Evolutionary conservation across 1,140 invertebrate species (phyloP), one percentile per base, ranked within the genome.

Genomic region (Protaetia brevitarsis): DNA sequence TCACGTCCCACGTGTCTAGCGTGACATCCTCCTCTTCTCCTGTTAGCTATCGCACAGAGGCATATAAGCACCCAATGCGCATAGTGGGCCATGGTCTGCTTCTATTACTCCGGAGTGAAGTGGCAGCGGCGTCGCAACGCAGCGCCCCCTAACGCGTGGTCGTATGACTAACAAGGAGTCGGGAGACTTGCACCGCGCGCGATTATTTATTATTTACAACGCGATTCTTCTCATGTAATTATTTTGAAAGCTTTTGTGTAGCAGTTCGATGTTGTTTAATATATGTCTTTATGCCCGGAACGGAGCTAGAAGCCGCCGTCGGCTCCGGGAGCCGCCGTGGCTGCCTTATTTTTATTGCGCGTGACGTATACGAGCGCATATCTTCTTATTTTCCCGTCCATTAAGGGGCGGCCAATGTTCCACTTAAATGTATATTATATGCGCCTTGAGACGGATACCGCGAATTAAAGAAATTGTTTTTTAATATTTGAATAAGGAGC

Each of bases 141-240:
- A 27, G 60, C 23, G 30, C 60, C 60, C 36, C 31, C 36, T 63
- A 63, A 13, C 36, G 16, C n/a, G 21, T 23, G 4, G 8, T 19
- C 41, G 41, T 63, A 31, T 63, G 60, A 63, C 60, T 63, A 63
- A 63, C 60, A 63, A 63, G 30, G 23, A 51, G 41, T 5, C 19
- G 41, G 16, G 16, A 11, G 34, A n/a, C n/a, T n/a, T n/a, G 34
- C 16, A 10, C 34, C 41, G 41, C 16, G 21, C 13, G 41, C 30
- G 60, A 63, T 63, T 63, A 63, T 63, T 63, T 63, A 63, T 63
- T 63, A 63, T 63, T 63, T 63, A 63, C 30, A 37, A 31, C 60
- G 60, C 60, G 31, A 36, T 63, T 63, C 60, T 63, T 63, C 60
- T 63, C 60, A 30, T 63, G 60, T 63, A 63, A 63, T 63, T 63